Percentiles rank a stretch among this genome's conserved stretches.
Conservation (phyloP, 2,888 invertebrate species). For the Galeruca laticollis region DNA sequence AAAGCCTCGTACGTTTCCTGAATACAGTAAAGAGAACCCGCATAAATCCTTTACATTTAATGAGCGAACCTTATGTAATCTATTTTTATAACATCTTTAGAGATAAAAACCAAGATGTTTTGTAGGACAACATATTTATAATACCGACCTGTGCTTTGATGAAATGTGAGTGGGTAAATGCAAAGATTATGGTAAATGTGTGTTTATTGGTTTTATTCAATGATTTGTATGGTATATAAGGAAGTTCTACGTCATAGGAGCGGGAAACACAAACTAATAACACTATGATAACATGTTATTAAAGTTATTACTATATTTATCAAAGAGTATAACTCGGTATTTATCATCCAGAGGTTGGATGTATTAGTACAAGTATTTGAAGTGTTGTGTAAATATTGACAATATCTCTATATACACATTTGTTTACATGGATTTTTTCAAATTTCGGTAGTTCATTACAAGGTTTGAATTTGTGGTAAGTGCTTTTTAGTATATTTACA, state of each 20-base stretch:
- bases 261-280: constrained; percentile 27
- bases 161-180: not conserved
- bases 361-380: constrained; percentile 11
- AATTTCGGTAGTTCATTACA: constrained; percentile 9
- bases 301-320: constrained; percentile 12
- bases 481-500: not conserved
- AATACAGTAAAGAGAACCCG: not conserved
- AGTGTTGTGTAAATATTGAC: constrained; percentile 20
- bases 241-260: constrained; percentile 27
- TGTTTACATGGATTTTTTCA: not conserved
- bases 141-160: constrained; percentile 6
- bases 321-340: no score
- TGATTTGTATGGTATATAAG: constrained; percentile 23
- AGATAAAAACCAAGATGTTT: not conserved
- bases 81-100: constrained; percentile 12
- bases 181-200: not conserved
- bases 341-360: constrained; percentile 18
- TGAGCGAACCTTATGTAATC: not conserved
- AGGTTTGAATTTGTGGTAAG: not conserved
- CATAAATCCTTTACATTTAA: not conserved
- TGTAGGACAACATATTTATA: constrained; percentile 14
- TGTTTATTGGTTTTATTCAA: constrained; percentile 10
- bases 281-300: constrained; percentile 15
- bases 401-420: not conserved
- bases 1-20: not conserved